Conservation (phyloP, 2,888 invertebrate genomes). For the Microctonus hyperodae region DNA sequence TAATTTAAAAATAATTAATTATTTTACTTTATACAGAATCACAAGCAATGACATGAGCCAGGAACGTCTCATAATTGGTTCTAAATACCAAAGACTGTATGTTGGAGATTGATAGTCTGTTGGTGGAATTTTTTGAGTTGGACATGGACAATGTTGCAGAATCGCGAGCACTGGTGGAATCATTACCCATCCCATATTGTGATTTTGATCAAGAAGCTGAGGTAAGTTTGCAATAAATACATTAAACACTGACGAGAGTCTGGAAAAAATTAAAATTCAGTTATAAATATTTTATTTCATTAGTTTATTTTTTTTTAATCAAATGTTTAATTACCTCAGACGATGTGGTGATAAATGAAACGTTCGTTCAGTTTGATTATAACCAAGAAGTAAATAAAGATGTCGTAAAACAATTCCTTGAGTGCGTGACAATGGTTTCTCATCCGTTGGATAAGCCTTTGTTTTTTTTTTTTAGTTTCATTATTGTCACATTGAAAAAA, state of each 20-base stretch:
- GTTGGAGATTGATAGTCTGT: slow-evolving; percentile 71
- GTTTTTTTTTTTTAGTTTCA: too few species aligned
- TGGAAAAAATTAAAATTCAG: slow-evolving; percentile 53
- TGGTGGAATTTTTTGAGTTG: slow-evolving; percentile 68
- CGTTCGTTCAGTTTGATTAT: slow-evolving; percentile 87
- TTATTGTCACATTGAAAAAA: too few species aligned
- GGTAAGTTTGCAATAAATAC: slow-evolving; percentile 94
- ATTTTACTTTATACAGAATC: slow-evolving; percentile 88
- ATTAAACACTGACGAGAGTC: slow-evolving; percentile 93
- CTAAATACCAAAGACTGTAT: slow-evolving; percentile 88
- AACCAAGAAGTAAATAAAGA: slow-evolving; percentile 90
- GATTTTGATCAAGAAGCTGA: slow-evolving; percentile 94
- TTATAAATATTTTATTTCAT: background rate
- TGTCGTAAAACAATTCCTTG: slow-evolving; percentile 91
- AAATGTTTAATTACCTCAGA: slow-evolving; percentile 69
- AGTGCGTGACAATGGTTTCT: slow-evolving; percentile 78
- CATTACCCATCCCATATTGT: slow-evolving; percentile 88
- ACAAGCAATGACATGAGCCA: slow-evolving; percentile 95
- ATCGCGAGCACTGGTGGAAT: slow-evolving; percentile 84
- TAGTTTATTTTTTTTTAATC: background rate
- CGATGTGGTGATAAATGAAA: slow-evolving; percentile 91
- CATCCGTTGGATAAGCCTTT: slow-evolving; percentile 85
- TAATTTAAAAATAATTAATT: background rate
- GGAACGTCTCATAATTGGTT: slow-evolving; percentile 84
- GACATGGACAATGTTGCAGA: slow-evolving; percentile 84